Evolutionary conservation across 2,888 invertebrate species (phyloP), one percentile per base, ranked within the genome.

Genomic region (Lasioglossum morio): DNA sequence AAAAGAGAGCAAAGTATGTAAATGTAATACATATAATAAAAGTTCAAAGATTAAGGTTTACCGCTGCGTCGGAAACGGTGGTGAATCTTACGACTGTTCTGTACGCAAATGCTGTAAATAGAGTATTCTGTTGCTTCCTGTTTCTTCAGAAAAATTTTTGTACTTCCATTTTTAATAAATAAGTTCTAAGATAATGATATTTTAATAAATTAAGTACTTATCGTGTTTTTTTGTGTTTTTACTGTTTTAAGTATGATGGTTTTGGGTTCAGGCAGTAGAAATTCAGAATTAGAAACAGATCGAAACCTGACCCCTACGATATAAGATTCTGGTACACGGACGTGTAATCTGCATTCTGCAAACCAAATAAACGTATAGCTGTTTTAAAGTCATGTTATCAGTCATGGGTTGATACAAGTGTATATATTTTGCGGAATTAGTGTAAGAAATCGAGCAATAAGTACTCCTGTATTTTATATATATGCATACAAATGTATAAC

Each of bases 101-200:
- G 74, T 89, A 89, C 73, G 77, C 70, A 66, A 70, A 60, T 76
- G 87, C 82, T 93, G 93, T 92, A 92, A 90, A 92, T 93, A 92
- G 48, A 92, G 48, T 89, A 88, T 90, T 90, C 48, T 78, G 77
- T 91, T 90, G 85, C 89, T 86, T 82, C 86, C 85, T 70, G 76
- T 87, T 88, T 90, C 88, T 77, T 85, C 86, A 43, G 43, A 74
- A 87, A 82, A 82, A 91, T 89, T 91, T 92, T 89, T 94, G 87
- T 93, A 93, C 90, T 92, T 93, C 88, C 88, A 91, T 86, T 90
- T 91, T 90, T 79, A 85, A 88, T 86, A 89, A 88, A 87, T 91
- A 92, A 91, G 89, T 90, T 90, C 90, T 91, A 89, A 85, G 53
- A 85, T 91, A 92, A 85, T 72, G 78, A 92, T 92, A 93, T 89